Evolutionary conservation across 2,797 vertebrate species (phyloP).

Genomic region (Artibeus lituratus): DNA sequence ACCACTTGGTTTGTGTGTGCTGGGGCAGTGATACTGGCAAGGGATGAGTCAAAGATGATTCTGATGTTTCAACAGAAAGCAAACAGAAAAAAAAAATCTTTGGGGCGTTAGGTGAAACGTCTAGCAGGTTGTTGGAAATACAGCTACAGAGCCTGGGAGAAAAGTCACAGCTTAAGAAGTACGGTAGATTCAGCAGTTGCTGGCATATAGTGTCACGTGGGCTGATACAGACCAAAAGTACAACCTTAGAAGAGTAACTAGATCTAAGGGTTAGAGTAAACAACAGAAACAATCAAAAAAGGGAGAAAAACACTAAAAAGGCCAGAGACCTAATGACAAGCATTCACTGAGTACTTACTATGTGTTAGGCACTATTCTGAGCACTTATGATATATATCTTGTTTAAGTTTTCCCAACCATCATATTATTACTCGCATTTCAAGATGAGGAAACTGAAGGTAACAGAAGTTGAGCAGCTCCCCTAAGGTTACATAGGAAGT

Average conservation of each 20-base stretch:
- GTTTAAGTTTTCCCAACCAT: not conserved
- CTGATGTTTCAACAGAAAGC: constrained; percentile 10
- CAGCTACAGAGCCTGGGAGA: not conserved
- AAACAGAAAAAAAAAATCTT: not conserved
- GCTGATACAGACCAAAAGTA: not conserved
- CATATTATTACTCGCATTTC: not conserved
- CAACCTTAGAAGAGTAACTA: not conserved
- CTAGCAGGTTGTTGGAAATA: not conserved
- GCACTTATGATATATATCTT: not conserved
- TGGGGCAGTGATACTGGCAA: not conserved
- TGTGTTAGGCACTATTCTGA: not conserved
- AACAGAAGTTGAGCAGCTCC: not conserved
- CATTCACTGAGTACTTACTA: not conserved
- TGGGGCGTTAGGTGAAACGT: not conserved
- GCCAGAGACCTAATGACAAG: not conserved
- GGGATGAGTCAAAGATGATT: not conserved
- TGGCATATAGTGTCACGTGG: not conserved
- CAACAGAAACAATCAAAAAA: not conserved
- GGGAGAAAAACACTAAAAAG: not conserved
- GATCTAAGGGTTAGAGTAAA: not conserved
- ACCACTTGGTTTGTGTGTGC: not conserved
- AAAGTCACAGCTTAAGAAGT: not conserved
- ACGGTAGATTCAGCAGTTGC: not conserved
- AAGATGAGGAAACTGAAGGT: not conserved
- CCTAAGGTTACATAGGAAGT: not conserved